Conservation (phyloP, 2,113 vertebrate species). For the Menura novaehollandiae region DNA sequence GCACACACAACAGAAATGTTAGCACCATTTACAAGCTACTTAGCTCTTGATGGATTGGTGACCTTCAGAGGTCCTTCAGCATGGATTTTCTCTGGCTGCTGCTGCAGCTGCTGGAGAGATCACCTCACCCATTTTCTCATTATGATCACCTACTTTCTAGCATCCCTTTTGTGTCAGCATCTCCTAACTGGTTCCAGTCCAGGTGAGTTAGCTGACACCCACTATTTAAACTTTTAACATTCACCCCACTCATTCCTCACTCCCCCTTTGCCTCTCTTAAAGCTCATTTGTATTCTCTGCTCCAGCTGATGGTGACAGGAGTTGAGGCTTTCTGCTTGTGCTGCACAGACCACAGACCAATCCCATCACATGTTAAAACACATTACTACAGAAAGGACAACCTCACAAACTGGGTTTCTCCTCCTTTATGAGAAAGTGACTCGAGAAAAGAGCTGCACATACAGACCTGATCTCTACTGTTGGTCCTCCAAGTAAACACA, state of each 20-base stretch:
- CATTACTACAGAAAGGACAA: not conserved
- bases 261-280: not conserved
- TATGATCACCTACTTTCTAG: not conserved
- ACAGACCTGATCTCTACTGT: not conserved
- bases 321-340: not conserved
- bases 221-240: not conserved
- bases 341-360: not conserved
- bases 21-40: not conserved
- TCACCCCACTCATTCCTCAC: not conserved
- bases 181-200: not conserved
- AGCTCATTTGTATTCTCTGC: not conserved
- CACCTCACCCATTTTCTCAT: not conserved
- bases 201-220: not conserved
- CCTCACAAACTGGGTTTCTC: not conserved
- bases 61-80: slow-evolving; percentile 3
- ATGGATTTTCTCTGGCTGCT: not conserved
- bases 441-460: not conserved
- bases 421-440: not conserved
- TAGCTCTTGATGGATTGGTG: not conserved
- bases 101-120: not conserved
- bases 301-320: not conserved
- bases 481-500: not conserved
- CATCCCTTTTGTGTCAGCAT: not conserved
- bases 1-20: not conserved
- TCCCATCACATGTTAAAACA: not conserved